Conservation (phyloP, 1,140 invertebrate species). For the Pygmarrhopalites habei region DNA sequence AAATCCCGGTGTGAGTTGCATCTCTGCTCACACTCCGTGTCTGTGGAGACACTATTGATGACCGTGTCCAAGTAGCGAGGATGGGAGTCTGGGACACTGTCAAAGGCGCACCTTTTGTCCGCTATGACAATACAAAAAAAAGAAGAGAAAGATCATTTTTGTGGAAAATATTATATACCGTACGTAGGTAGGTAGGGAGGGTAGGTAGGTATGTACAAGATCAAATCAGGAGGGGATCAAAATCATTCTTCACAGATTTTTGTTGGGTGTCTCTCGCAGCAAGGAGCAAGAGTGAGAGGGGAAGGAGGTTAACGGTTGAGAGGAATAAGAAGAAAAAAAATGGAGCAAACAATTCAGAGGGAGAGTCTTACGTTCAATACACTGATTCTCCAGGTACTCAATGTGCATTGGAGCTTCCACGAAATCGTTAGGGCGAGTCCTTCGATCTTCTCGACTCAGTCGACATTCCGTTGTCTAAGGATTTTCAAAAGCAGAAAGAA, state of each 20-base stretch:
- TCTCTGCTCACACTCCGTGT: constrained; percentile 44
- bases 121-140: constrained; percentile 32
- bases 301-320: too few species aligned
- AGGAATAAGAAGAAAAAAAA: too few species aligned
- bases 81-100: constrained; percentile 43
- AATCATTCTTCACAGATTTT: too few species aligned
- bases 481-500: not conserved
- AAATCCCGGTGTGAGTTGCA: constrained; percentile 46
- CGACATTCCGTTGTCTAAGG: constrained; percentile 44
- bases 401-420: constrained; percentile 44
- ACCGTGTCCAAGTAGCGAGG: constrained; percentile 47
- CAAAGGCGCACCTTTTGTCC: constrained; percentile 41
- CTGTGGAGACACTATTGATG: constrained; percentile 42
- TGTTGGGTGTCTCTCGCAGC: too few species aligned
- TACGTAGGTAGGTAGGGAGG: too few species aligned
- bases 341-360: too few species aligned
- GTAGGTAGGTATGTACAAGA: too few species aligned
- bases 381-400: constrained; percentile 51
- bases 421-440: constrained; percentile 45
- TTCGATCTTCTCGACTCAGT: constrained; percentile 45
- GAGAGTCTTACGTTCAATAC: constrained; percentile 42
- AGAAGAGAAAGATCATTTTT: too few species aligned
- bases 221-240: too few species aligned
- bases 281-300: too few species aligned
- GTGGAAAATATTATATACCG: too few species aligned